Evolutionary conservation across 2,113 vertebrate species (phyloP).

Genomic region (Prionailurus viverrinus): DNA sequence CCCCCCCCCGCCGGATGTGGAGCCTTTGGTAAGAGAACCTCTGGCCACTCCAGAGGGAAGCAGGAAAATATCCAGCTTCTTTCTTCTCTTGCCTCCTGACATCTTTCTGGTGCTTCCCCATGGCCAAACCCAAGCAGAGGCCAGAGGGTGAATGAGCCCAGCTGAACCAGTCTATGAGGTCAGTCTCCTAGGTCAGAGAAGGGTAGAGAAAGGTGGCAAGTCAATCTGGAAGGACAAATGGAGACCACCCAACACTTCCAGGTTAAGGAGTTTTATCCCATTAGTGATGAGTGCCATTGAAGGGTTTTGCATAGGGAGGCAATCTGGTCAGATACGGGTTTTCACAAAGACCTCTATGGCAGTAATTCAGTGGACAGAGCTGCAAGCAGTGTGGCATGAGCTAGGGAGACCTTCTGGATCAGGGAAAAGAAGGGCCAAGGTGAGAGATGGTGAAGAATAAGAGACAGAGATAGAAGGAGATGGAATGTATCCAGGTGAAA

Average conservation of each 20-base stretch:
- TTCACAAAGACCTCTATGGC: neutral
- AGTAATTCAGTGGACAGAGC: neutral
- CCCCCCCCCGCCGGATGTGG: neutral
- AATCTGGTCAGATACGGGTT: neutral
- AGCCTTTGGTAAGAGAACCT: neutral
- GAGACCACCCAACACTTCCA: neutral
- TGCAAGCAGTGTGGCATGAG: neutral
- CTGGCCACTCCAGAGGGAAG: neutral
- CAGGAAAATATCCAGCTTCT: neutral
- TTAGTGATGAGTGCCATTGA: no score
- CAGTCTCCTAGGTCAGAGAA: neutral
- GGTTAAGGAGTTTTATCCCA: neutral
- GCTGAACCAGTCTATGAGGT: neutral
- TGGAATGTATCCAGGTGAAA: neutral
- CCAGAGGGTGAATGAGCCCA: neutral
- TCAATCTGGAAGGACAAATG: neutral
- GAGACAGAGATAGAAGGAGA: neutral
- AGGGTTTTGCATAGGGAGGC: neutral
- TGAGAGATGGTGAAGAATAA: neutral
- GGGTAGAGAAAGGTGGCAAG: neutral
- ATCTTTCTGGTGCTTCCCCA: neutral
- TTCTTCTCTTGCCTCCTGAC: neutral
- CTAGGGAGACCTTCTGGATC: neutral
- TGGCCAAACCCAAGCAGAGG: neutral
- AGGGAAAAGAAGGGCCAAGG: neutral